These are phyloP conservation scores for Tamias sibiricus DNA, from an alignment of 2,113 vertebrate species.

Conservation along the genomic window DNA sequence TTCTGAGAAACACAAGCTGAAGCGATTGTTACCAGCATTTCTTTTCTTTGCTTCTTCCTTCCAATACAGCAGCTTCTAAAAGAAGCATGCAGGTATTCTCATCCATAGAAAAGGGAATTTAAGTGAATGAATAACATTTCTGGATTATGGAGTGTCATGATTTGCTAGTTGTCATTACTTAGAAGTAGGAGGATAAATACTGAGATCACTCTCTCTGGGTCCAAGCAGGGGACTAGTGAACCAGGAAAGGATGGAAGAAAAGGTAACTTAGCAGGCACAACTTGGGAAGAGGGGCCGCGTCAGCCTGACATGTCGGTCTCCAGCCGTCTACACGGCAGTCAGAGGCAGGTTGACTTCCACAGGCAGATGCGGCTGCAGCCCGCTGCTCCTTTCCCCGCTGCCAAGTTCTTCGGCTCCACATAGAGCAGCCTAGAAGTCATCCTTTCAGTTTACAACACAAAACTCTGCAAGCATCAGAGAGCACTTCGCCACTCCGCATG, in stretches of 20 bases:
- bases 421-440: neutral
- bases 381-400: neutral
- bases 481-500: neutral
- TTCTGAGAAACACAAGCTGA: neutral
- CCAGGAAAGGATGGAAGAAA: neutral
- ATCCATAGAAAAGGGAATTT: neutral
- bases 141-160: no score
- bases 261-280: neutral
- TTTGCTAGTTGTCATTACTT: neutral
- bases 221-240: neutral
- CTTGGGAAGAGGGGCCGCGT: neutral
- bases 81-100: neutral
- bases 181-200: constrained; percentile 15
- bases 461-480: neutral
- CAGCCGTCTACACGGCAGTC: neutral
- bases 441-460: neutral
- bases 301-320: neutral
- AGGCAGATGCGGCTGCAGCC: neutral
- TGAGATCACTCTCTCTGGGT: neutral
- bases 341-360: neutral
- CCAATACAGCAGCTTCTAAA: neutral
- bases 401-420: neutral
- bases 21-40: neutral
- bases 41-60: neutral
- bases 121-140: neutral